A percentile compares a stretch with the other conserved stretches of the same genome.
These are phyloP conservation scores for Yasuhikotakia modesta DNA, from an alignment of 2,797 vertebrate species.

Conservation along the genomic window DNA sequence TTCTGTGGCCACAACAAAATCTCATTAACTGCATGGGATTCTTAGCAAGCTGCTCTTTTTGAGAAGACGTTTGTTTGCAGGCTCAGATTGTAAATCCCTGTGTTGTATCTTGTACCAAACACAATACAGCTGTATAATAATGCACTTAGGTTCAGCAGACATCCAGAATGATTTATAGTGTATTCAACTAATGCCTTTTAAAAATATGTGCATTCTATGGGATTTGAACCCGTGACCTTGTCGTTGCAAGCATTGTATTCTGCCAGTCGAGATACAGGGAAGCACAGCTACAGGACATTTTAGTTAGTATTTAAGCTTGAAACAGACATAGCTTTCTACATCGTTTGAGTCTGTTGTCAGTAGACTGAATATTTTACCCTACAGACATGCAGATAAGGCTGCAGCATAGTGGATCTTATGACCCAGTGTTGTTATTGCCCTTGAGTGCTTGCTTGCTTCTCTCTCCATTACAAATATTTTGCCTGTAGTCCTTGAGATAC, in stretches of 20 bases:
- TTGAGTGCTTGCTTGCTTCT: background rate
- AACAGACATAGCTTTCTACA: background rate
- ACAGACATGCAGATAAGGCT: conserved; percentile 18
- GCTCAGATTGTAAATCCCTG: background rate
- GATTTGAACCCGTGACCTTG: background rate
- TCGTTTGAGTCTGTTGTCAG: conserved; percentile 1
- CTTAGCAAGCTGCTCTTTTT: conserved; percentile 10
- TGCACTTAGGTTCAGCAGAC: background rate
- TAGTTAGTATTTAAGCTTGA: conserved; percentile 5
- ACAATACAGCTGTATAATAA: background rate
- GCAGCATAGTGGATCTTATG: conserved; percentile 2
- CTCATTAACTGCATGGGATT: conserved; percentile 33
- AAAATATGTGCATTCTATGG: background rate
- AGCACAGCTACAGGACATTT: background rate
- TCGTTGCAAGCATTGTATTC: background rate
- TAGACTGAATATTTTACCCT: conserved; percentile 25
- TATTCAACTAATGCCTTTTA: background rate
- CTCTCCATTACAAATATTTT: conserved; percentile 37
- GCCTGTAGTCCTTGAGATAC: conserved; percentile 38
- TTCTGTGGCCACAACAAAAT: conserved; percentile 36
- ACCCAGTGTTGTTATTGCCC: conserved; percentile 35
- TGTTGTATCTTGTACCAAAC: background rate
- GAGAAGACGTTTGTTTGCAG: background rate
- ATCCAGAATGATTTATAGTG: background rate
- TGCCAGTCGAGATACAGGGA: background rate